These are phyloP conservation scores for Chrysomallon squamiferum DNA, from an alignment of 1,140 invertebrate species.

Conservation along the genomic window DNA sequence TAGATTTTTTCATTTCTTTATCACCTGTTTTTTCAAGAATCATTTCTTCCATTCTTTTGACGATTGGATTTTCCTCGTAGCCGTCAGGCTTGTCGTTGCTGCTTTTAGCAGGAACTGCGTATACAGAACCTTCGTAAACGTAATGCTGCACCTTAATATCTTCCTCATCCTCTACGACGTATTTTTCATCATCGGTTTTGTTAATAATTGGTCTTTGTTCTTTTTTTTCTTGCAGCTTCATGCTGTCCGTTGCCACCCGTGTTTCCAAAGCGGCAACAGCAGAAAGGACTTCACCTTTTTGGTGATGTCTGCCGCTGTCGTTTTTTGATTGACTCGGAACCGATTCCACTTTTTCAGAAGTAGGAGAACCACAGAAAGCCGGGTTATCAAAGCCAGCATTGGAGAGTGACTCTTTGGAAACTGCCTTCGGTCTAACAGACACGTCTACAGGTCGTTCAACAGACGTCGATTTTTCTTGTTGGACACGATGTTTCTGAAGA, in stretches of 20 bases:
- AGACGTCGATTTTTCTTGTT: no score
- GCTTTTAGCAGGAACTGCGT: neutral
- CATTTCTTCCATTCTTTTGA: neutral
- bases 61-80: conserved; percentile 1
- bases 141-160: neutral
- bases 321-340: no score
- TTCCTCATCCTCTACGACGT: neutral
- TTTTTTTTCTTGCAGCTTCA: conserved; percentile 7
- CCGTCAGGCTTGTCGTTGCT: neutral
- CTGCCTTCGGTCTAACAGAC: no score
- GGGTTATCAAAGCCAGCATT: neutral
- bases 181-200: conserved; percentile 7
- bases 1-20: neutral
- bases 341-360: no score
- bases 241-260: conserved; percentile 2
- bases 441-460: no score
- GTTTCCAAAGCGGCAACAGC: no score
- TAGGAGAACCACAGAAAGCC: neutral
- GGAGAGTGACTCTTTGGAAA: no score
- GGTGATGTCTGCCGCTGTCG: no score
- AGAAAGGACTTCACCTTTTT: no score
- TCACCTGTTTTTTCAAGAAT: conserved; percentile 1
- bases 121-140: neutral
- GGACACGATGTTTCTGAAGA: no score
- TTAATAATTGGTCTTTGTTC: conserved; percentile 7